Conservation (phyloP, 2,888 invertebrate species). For the Opisthograptis luteolata region DNA sequence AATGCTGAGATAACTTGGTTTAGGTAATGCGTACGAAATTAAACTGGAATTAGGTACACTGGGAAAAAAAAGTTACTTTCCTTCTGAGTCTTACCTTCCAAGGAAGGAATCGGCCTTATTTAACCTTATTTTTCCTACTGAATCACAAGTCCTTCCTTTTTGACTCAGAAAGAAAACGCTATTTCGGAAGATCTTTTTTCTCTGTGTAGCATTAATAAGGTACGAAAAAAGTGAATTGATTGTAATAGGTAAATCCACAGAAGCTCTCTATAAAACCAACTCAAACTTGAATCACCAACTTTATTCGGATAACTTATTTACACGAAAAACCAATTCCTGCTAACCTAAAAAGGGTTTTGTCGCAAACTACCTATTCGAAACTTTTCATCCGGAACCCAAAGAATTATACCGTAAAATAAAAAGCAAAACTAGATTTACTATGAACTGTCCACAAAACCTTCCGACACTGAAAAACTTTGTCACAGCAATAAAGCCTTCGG, state of each 20-base stretch:
- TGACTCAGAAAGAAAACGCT: no score
- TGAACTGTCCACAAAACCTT: constrained; percentile 10
- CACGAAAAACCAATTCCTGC: constrained; percentile 37
- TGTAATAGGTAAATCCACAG: no score
- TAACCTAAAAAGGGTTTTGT: constrained; percentile 40
- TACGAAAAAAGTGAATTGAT: neutral
- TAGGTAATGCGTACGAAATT: no score
- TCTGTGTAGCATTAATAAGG: no score
- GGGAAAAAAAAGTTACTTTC: no score
- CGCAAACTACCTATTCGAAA: constrained; percentile 37
- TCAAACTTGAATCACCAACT: constrained; percentile 14
- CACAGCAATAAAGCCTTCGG: neutral
- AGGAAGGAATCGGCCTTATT: no score
- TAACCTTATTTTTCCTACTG: no score
- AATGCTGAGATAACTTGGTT: no score
- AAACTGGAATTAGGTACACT: no score
- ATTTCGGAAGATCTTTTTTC: no score
- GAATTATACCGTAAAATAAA: constrained; percentile 45
- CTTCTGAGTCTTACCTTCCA: no score
- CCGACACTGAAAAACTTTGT: neutral
- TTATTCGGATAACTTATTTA: constrained; percentile 29
- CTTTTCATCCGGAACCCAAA: constrained; percentile 37
- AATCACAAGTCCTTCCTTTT: no score
- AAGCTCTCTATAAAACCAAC: constrained; percentile 7
- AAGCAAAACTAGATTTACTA: constrained; percentile 51